Base-by-base conservation (phyloP, 2,888 invertebrate genomes). In the Adelognathus sp. region DNA sequence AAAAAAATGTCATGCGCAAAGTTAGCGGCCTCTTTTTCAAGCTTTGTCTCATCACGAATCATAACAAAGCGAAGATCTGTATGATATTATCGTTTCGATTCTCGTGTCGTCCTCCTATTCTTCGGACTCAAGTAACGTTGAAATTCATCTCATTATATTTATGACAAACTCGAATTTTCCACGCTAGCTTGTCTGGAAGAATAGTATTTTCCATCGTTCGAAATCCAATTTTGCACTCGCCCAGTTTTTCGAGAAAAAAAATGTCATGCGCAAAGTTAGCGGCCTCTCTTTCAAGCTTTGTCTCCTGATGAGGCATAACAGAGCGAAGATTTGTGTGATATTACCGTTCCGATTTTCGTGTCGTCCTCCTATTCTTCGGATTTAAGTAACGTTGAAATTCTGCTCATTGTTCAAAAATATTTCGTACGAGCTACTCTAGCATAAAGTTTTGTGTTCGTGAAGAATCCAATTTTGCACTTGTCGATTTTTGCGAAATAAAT, bases 351-450 rank as follows among this genome's bases (percentile, higher is more conserved):
- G n/a, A n/a, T 11, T 39, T 18, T 29, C 56, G 29, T 36, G 60
- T 71, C 72, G 29, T 72, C 52, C 67, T 54, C 24, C 41, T 14
- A 72, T 67, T 72, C 33, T 76, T 58, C 56, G 18, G 1, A 1
- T 2, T 58, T 46, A 39, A 63, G 56, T 73, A 63, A 50, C 14
- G 66, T 69, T 73, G n/a, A 63, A 73, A 69, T 77, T 67, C 33
- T 18, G 14, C 24, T 33, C n/a, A n/a, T 7, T 14, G 21, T 11
- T 7, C n/a, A 24, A 5, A 1, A 3, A 31, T 56, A 7, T 31
- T 56, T 9, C 11, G 11, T 33, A 6, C 33, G 56, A 14, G 7
- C 33, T 1, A 1, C 21, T 60, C 50, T 29, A 36, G 14, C 41
- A 54, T 33, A 21, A 21, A n/a, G 58, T n/a, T n/a, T n/a, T 33